Conservation (phyloP, 2,113 vertebrate genomes). For the Forbesichthys agassizii region DNA sequence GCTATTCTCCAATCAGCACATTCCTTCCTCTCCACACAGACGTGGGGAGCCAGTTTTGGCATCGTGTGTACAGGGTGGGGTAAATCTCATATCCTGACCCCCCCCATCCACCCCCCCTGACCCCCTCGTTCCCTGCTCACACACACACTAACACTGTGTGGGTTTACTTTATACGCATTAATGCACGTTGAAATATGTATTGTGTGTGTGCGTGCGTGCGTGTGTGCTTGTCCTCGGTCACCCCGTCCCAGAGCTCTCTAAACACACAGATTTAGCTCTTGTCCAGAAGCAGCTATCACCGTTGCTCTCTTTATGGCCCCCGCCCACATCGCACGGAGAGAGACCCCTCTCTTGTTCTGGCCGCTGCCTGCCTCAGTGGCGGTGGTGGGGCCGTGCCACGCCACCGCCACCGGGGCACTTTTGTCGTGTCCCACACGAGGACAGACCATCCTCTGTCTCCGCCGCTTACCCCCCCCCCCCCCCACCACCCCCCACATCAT, state of each 20-base stretch:
- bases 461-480: slow-evolving; percentile 46
- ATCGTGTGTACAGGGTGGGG: slow-evolving; percentile 62
- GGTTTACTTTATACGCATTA: not conserved
- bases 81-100: slow-evolving; percentile 73
- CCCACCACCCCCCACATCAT: slow-evolving; percentile 7
- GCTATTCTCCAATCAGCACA: slow-evolving; percentile 76
- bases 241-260: not conserved
- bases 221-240: slow-evolving; percentile 19
- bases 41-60: slow-evolving; percentile 66
- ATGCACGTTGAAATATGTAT: not conserved
- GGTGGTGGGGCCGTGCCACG: slow-evolving; percentile 60
- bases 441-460: slow-evolving; percentile 70
- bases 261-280: slow-evolving; percentile 49
- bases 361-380: slow-evolving; percentile 31
- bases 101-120: slow-evolving; percentile 37
- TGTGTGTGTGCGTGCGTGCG: slow-evolving; percentile 58
- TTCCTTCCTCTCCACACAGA: slow-evolving; percentile 72
- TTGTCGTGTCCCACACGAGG: slow-evolving; percentile 57
- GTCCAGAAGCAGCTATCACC: slow-evolving; percentile 59
- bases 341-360: slow-evolving; percentile 21
- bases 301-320: slow-evolving; percentile 22
- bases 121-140: slow-evolving; percentile 43
- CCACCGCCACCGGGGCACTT: slow-evolving; percentile 34
- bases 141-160: slow-evolving; percentile 16
- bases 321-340: slow-evolving; percentile 20